Base-by-base conservation (phyloP, 2,888 invertebrate species). In the Acronicta leporina region DNA sequence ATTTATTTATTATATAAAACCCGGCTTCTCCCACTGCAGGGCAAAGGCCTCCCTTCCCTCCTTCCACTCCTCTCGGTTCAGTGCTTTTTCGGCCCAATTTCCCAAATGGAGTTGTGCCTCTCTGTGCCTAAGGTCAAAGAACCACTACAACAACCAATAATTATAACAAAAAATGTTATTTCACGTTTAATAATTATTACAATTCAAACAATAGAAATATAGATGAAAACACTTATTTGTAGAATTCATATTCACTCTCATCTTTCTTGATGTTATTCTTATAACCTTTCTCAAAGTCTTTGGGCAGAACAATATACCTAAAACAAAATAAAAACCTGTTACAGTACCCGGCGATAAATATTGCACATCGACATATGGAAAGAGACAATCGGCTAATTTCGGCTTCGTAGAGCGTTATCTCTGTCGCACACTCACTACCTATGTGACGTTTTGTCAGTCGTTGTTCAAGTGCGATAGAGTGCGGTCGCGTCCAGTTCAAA, bases 261-360 rank as follows among this genome's bases (percentile, higher is more conserved):
- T 99, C 99, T 89, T 99, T 99, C 95, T 99, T 99, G 86, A 99
- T 99, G 87, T 99, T 99, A 87, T 99, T 99, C 89, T 99, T 99
- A 95, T 99, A 99, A 40, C 99, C 99, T 89, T 99, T 99, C 88
- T 99, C 99, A 84, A 99, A 99, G 95, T 99, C 99, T 94, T 99
- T 99, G 7, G 99, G 98, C 56, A 99, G 95, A 5, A 99, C 99
- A 77, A 99, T 99, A 90, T 99, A 99, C 69, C 95, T 95, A 87
- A 59, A 89, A 88, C 30, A 54, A 72, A 38, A 38, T n/a, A 1
- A 0, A n/a, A 38, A 38, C 6, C 2, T 13, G 38, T 6, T 38
- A 35, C 2, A 0, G 2, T 0, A 35, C 7, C 5, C 1, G 10
- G n/a, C n/a, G n/a, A n/a, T n/a, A n/a, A n/a, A n/a, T n/a, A n/a